Evolutionary conservation across 2,888 invertebrate genomes (phyloP), one percentile per base, ranked within the genome.

Genomic region (Steinernema carpocapsae): DNA sequence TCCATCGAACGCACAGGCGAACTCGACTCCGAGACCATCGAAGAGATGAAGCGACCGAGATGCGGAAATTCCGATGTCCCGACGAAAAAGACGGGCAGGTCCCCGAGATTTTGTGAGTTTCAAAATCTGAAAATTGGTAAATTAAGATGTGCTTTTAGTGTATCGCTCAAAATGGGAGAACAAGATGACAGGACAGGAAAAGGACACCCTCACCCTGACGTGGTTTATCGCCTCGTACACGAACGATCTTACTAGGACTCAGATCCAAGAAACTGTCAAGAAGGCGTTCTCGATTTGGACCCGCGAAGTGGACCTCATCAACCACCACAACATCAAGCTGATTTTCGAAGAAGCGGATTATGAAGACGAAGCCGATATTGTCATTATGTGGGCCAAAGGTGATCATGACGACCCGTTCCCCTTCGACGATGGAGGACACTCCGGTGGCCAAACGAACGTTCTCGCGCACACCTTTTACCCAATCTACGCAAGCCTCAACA

Each of bases 261-360:
- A 78, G 10, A 81, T 85, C 71, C 3, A 10, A 37, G 37, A 37
- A 37, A 80, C 82, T 12, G 82, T 88, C 32, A 89, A 90, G 70
- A 89, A 88, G 74, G 92, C 92, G 0, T 90, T 93, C 79, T 89
- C 90, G 19, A 88, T 91, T 76, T 93, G 93, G 93, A 91, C 92
- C 17, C 72, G 76, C 26, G 87, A 87, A 59, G 78, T 81, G 24
- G 71, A 75, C 48, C 76, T 86, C 42, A 79, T 79, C 51, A 52
- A 43, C 26, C 71, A 59, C 91, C 4, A 89, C 90, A 42, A 89
- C 93, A 6, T 89, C 86, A 86, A 88, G 17, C 76, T 86, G 64
- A 78, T 79, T 1, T 87, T 87, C 76, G 80, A 77, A 42, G 87
- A 87, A 76, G 86, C 85, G 1, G 14, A 76, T 86, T 89, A 19